Evolutionary conservation across 2,113 vertebrate species (phyloP).

Genomic region (Paedocypris sp.): DNA sequence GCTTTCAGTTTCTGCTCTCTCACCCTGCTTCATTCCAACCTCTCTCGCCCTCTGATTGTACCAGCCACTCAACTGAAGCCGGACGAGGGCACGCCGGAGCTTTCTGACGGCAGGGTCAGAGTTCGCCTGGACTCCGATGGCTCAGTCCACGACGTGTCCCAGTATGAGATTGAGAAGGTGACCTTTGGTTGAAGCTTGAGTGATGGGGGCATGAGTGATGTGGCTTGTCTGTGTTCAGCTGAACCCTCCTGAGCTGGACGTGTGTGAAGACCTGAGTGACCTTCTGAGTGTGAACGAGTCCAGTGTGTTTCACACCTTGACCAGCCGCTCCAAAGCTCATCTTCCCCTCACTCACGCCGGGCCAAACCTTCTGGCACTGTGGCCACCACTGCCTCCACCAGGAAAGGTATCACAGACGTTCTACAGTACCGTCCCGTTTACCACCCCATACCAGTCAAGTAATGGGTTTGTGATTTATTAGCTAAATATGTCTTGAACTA

Average conservation of each 20-base stretch:
- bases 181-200: background rate
- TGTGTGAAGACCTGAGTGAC: slow-evolving; percentile 71
- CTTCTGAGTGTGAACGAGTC: slow-evolving; percentile 74
- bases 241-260: slow-evolving; percentile 74
- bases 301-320: slow-evolving; percentile 69
- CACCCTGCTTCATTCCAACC: background rate
- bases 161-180: slow-evolving; percentile 67
- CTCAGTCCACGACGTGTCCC: slow-evolving; percentile 60
- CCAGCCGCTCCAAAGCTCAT: slow-evolving; percentile 56
- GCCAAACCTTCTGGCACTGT: slow-evolving; percentile 61
- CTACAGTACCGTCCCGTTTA: background rate
- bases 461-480: no score
- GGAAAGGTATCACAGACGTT: slow-evolving; percentile 57
- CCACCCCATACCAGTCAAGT: no score
- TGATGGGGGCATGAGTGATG: background rate
- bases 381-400: slow-evolving; percentile 31
- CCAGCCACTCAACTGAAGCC: slow-evolving; percentile 87
- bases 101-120: slow-evolving; percentile 65
- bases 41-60: slow-evolving; percentile 1
- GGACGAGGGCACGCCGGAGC: slow-evolving; percentile 81
- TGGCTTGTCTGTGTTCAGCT: slow-evolving; percentile 49
- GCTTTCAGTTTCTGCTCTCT: no score
- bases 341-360: slow-evolving; percentile 68
- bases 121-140: slow-evolving; percentile 65
- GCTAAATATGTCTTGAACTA: no score